Evolutionary conservation across 2,797 vertebrate genomes (phyloP).

Genomic region (Catostomus latipinnis): DNA sequence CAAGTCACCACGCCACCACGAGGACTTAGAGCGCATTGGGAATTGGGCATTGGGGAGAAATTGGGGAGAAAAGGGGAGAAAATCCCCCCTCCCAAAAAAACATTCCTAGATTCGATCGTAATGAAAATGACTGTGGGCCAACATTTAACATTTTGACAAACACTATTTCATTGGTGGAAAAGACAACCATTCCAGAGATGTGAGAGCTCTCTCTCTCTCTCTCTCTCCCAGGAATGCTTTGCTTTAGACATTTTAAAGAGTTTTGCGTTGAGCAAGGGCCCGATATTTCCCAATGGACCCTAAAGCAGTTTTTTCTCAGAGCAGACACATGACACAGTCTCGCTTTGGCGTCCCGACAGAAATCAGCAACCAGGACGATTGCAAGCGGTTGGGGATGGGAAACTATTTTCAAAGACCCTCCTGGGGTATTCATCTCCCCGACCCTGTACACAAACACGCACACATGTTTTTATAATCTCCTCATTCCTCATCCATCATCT

Average conservation of each 20-base stretch:
- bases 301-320: not conserved
- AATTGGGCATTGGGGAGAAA: too few species aligned
- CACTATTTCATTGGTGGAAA: not conserved
- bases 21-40: too few species aligned
- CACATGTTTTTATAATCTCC: constrained; percentile 30
- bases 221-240: not conserved
- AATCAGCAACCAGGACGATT: constrained; percentile 2
- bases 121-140: not conserved
- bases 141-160: not conserved
- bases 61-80: too few species aligned
- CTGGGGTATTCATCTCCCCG: constrained; percentile 14
- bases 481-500: constrained; percentile 72
- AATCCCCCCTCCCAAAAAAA: too few species aligned
- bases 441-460: constrained; percentile 25
- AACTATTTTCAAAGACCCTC: constrained; percentile 2
- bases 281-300: constrained; percentile 32
- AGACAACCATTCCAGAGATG: not conserved
- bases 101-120: not conserved
- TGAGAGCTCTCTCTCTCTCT: not conserved
- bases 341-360: not conserved
- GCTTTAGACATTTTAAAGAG: not conserved
- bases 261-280: not conserved
- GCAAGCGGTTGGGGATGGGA: not conserved
- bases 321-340: constrained; percentile 3
- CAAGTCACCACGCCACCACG: too few species aligned